Evolutionary conservation across 1,140 invertebrate species (phyloP).

Genomic region (Ceratina japonica): DNA sequence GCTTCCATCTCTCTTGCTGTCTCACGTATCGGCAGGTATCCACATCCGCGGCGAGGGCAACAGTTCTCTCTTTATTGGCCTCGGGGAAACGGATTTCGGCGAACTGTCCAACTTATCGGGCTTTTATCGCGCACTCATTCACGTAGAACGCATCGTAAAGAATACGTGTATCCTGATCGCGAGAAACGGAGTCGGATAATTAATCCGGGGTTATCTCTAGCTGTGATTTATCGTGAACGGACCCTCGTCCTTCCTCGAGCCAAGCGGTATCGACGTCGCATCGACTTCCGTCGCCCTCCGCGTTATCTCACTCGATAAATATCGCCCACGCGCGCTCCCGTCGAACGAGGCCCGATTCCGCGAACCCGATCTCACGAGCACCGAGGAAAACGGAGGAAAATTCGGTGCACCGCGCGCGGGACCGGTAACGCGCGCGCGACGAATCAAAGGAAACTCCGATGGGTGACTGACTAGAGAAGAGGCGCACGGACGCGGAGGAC

Average conservation of each 20-base stretch:
- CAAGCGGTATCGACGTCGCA: neutral
- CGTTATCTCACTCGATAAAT: neutral
- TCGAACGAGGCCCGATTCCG: too few species aligned
- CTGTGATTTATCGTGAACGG: conserved; percentile 41
- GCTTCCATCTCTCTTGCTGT: conserved; percentile 55
- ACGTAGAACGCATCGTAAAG: conserved; percentile 31
- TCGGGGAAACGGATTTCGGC: conserved; percentile 1
- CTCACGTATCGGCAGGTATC: conserved; percentile 3
- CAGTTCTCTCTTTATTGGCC: neutral
- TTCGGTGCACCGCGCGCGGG: too few species aligned
- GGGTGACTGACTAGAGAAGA: conserved; percentile 54
- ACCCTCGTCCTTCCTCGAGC: conserved; percentile 8
- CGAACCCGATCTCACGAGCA: too few species aligned
- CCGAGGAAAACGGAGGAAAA: too few species aligned
- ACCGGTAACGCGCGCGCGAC: too few species aligned
- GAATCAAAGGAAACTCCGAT: neutral
- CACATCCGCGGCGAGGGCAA: conserved; percentile 25
- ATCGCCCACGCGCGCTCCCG: neutral
- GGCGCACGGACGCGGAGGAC: conserved; percentile 47
- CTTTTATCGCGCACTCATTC: conserved; percentile 30
- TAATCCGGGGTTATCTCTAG: conserved; percentile 53
- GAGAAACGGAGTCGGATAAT: conserved; percentile 38
- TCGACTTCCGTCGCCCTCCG: neutral
- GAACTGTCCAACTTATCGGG: neutral
- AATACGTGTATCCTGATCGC: neutral